Evolutionary conservation across 1,140 invertebrate species (phyloP), one percentile per base, ranked within the genome.

Genomic region (Nautilus pompilius): DNA sequence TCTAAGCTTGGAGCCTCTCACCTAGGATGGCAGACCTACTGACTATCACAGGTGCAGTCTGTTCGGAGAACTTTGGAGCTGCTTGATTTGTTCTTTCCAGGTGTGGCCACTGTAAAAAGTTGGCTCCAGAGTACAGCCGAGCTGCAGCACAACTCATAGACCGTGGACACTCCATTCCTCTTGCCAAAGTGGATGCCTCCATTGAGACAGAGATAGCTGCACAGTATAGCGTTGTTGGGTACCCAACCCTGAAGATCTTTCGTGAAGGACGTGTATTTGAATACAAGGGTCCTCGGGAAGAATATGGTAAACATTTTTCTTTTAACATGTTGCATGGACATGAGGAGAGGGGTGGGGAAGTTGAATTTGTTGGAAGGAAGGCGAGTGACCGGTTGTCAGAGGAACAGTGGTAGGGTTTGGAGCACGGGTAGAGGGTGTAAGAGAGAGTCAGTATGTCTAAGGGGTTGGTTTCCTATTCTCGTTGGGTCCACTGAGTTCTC

Each of bases 211-310:
- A 93, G 46, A 90, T 89, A 5, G 99, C 96, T 81, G 88, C 88
- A 67, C 89, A 93, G 75, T 93, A 89, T 83, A 91, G 89, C 0
- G 95, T 99, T 5, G 90, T 87, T 58, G 96, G 96, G 24, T 99
- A 98, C 81, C 97, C 97, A 17, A 98, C 96, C 13, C 79, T 99
- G 56, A 99, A 99, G 82, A 97, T 99, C 68, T 99, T 99, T 87
- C 74, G 81, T 34, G 90, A 90, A 70, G 94, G 93, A 65, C 90
- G 96, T 78, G 88, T 90, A 3, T 87, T 88, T 68, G 96, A 99
- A 63, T 99, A 99, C 82, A 94, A 92, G 83, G 97, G 96, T 22
- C 93, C 94, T 20, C 88, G 96, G 48, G 74, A 79, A 62, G 64
- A 71, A 30, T 63, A 34, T 33, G 74, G 76, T 78, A 66, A 60